Base-by-base conservation (phyloP, 2,797 vertebrate species). In the Coregonus sp. region DNA sequence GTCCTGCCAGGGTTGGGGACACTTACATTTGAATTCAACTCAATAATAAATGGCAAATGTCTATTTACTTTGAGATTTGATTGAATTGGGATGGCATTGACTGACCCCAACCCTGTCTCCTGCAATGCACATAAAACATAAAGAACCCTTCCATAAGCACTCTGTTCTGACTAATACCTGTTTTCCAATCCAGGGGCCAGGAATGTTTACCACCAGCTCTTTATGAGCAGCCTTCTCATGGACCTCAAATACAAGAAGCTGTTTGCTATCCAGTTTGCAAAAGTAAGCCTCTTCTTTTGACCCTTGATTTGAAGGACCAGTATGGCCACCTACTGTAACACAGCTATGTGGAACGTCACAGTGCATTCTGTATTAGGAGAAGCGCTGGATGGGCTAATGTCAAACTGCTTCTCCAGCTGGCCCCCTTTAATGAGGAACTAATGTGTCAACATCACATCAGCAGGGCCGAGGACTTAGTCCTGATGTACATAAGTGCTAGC, bases 191-290 rank as follows among this genome's bases (percentile, higher is more conserved):
- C 80, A 99, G 98, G 97, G 82, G 98, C 97, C 1, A 95, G 98
- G 86, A 98, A 94, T 83, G 93, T 98, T 15, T 99, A 99, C 89
- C 98, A 99, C 82, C 98, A 99, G 89, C 92, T 99, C 81, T 94
- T 99, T 82, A 99, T 99, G 97, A 99, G 96, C 93, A 99, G 97
- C 81, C 94, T 99, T 4, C 95, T 99, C 78, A 99, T 99, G 98
- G 98, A 99, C 89, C 95, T 96, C 81, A 98, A 98, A 79, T 99
- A 96, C 83, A 99, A 99, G 93, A 98, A 98, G 85, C 91, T 96
- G 31, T 99, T 99, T 40, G 97, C 97, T 69, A 89, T 99, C 82
- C 95, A 95, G 81, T 99, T 99, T 86, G 97, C 97, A 61, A 98
- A 96, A 90, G 98, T 99, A 95, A 95, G 94, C 51, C 16, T 72